Conservation (phyloP, 1,140 invertebrate species). For the Chelonus insularis region DNA sequence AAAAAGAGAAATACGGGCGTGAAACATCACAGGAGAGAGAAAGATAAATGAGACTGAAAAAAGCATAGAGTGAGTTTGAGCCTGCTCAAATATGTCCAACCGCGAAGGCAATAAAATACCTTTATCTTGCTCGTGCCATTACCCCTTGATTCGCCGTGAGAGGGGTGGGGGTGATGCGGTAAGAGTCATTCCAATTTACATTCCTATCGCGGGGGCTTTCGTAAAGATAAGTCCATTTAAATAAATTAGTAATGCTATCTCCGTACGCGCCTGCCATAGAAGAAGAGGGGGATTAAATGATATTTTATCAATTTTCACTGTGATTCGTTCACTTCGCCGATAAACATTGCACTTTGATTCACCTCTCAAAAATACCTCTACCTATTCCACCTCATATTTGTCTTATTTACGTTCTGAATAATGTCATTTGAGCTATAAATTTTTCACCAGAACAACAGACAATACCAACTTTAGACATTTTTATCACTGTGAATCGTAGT, state of each 20-base stretch:
- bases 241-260: slow-evolving; percentile 63
- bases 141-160: slow-evolving; percentile 52
- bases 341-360: slow-evolving; percentile 12
- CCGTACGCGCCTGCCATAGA: slow-evolving; percentile 31
- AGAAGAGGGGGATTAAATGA: slow-evolving; percentile 51
- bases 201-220: slow-evolving; percentile 56
- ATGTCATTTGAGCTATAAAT: too few species aligned
- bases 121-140: slow-evolving; percentile 60
- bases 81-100: slow-evolving; percentile 59
- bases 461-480: too few species aligned
- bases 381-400: too few species aligned
- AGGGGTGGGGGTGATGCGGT: slow-evolving; percentile 17
- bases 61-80: slow-evolving; percentile 32
- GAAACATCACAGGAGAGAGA: background rate
- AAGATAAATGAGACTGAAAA: slow-evolving; percentile 17
- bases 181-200: slow-evolving; percentile 57
- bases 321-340: slow-evolving; percentile 49
- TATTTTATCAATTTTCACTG: slow-evolving; percentile 61
- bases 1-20: background rate
- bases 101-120: slow-evolving; percentile 58
- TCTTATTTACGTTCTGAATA: too few species aligned
- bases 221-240: slow-evolving; percentile 61
- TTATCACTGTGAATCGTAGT: too few species aligned
- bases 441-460: too few species aligned
- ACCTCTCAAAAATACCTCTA: too few species aligned